Percentiles rank a stretch among this genome's conserved stretches.
Conservation (phyloP, 2,113 vertebrate genomes). For the Protobothrops mucrosquamatus region DNA sequence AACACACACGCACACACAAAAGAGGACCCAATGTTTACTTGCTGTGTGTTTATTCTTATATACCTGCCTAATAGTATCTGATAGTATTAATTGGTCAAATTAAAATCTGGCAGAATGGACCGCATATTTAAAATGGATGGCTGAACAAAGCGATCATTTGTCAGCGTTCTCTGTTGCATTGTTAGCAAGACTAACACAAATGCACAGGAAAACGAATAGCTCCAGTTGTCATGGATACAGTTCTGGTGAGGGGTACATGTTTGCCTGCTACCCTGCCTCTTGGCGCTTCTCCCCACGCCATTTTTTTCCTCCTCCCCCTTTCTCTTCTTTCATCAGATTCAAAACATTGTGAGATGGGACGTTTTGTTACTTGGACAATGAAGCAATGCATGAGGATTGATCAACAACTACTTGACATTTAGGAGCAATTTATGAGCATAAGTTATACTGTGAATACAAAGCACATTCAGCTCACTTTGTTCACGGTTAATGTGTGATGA, state of each 20-base stretch:
- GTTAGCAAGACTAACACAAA: constrained; percentile 64
- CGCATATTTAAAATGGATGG: constrained; percentile 71
- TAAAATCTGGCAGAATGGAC: constrained; percentile 73
- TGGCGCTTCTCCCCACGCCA: constrained; percentile 44
- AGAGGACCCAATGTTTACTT: not conserved
- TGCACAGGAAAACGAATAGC: constrained; percentile 70
- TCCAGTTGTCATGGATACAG: constrained; percentile 73
- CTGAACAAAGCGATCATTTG: constrained; percentile 72
- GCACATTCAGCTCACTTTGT: not conserved
- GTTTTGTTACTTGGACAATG: constrained; percentile 34
- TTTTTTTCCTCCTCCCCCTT: not conserved
- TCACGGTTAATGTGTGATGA: not conserved
- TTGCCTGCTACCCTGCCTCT: constrained; percentile 57
- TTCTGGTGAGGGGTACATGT: constrained; percentile 57
- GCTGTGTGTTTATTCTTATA: not conserved
- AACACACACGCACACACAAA: not conserved
- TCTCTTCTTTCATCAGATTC: not conserved
- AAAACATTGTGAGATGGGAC: not conserved
- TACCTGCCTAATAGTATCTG: constrained; percentile 55
- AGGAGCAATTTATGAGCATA: not conserved
- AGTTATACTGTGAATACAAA: not conserved
- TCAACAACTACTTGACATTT: constrained; percentile 31
- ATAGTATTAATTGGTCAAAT: constrained; percentile 63
- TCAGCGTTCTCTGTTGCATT: constrained; percentile 71
- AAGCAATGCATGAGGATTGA: not conserved